A percentile compares a stretch with the other conserved stretches of the same genome.
These are phyloP conservation scores for Tetanocera ferruginea DNA, from an alignment of 2,888 invertebrate genomes.

Conservation along the genomic window DNA sequence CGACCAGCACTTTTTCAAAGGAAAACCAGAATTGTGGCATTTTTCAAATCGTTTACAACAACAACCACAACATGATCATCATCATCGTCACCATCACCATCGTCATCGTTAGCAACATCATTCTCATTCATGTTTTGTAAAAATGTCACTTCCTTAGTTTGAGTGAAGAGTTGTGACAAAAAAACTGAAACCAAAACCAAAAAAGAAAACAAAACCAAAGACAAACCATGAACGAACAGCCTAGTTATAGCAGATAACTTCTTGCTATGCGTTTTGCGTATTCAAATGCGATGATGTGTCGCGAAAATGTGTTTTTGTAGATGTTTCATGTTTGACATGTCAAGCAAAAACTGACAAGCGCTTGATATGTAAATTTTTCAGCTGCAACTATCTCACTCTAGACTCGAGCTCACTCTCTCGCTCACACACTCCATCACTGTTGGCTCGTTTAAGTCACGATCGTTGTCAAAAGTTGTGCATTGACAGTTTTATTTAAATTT, in stretches of 20 bases:
- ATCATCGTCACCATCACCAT: background rate
- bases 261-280: conserved; percentile 18
- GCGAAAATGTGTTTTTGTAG: conserved; percentile 11
- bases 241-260: background rate
- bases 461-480: conserved; percentile 29
- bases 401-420: background rate
- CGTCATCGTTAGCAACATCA: background rate
- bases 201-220: background rate
- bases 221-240: background rate
- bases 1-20: background rate
- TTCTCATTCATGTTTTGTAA: background rate
- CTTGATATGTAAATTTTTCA: conserved; percentile 23
- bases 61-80: background rate
- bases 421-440: background rate
- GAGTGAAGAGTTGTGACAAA: background rate
- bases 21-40: conserved; percentile 13
- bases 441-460: background rate
- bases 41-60: background rate
- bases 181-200: background rate
- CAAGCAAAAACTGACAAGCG: conserved; percentile 36
- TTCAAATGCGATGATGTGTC: conserved; percentile 35
- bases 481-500: conserved; percentile 37
- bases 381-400: background rate
- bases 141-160: background rate
- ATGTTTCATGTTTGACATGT: conserved; percentile 27